Conservation (phyloP, 2,113 vertebrate genomes). For the Hucho hucho region DNA sequence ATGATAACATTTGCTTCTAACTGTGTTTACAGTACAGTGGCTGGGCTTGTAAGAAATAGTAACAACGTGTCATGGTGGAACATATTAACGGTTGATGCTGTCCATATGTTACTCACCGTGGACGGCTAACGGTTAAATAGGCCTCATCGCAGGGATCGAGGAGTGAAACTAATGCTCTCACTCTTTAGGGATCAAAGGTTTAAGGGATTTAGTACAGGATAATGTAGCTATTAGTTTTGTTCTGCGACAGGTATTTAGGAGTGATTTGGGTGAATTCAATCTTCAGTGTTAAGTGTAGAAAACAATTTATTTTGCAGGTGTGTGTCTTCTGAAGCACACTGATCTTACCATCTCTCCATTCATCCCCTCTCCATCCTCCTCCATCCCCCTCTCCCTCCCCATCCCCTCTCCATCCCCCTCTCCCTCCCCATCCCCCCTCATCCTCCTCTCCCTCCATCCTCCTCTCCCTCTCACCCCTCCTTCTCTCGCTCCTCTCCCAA, state of each 20-base stretch:
- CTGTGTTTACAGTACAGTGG: slow-evolving; percentile 77
- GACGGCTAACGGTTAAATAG: slow-evolving; percentile 45
- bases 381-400: too few species aligned
- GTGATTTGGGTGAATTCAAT: too few species aligned
- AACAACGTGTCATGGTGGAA: slow-evolving; percentile 74
- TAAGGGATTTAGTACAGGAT: slow-evolving; percentile 9
- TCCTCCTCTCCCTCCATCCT: too few species aligned
- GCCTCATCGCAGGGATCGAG: neutral
- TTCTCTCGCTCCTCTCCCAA: too few species aligned
- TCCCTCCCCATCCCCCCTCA: fast-evolving
- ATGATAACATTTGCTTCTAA: slow-evolving; percentile 80
- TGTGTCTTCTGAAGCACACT: neutral
- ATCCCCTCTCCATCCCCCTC: neutral
- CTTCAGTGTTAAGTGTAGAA: too few species aligned
- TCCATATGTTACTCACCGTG: slow-evolving; percentile 71
- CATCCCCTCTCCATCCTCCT: too few species aligned
- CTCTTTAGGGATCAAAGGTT: slow-evolving; percentile 8
- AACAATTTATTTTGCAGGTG: slow-evolving; percentile 2
- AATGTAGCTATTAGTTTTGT: neutral
- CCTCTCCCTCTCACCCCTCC: too few species aligned
- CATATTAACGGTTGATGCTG: slow-evolving; percentile 77
- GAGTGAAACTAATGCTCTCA: slow-evolving; percentile 7
- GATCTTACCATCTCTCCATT: too few species aligned
- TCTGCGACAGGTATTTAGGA: neutral
- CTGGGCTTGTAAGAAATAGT: slow-evolving; percentile 74